Conservation (phyloP, 2,113 vertebrate species). For the Perca schrenkii region DNA sequence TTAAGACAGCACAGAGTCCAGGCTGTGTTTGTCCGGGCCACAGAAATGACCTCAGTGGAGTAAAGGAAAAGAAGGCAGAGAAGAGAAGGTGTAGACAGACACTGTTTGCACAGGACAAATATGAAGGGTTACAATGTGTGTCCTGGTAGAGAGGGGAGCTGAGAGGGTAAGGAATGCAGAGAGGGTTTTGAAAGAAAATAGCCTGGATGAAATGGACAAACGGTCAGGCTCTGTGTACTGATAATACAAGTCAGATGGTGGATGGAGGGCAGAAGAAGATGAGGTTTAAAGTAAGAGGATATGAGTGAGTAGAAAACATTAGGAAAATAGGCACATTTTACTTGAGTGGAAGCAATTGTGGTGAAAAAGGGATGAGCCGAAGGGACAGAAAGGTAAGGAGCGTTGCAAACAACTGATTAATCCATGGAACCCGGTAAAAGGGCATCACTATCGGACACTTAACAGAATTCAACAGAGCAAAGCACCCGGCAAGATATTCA, state of each 20-base stretch:
- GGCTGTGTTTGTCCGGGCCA: conserved; percentile 31
- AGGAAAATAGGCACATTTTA: background rate
- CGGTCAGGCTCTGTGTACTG: conserved; percentile 24
- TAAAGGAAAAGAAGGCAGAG: conserved; percentile 14
- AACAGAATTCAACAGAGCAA: background rate
- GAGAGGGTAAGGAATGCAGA: conserved; percentile 3
- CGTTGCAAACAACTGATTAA: conserved; percentile 22
- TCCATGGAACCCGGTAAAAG: conserved; percentile 5
- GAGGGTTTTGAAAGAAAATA: background rate
- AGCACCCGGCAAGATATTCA: conserved; percentile 10
- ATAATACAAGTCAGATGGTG: conserved; percentile 1
- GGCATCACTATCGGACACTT: background rate
- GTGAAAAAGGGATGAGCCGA: background rate
- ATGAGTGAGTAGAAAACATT: background rate
- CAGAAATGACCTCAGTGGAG: conserved; percentile 32
- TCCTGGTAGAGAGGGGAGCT: background rate
- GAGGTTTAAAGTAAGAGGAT: conserved; percentile 1
- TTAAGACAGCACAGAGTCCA: conserved; percentile 6
- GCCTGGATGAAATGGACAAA: conserved; percentile 18
- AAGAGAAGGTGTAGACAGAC: conserved; percentile 33
- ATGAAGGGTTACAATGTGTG: conserved; percentile 24
- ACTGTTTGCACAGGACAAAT: conserved; percentile 52
- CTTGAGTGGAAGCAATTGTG: background rate
- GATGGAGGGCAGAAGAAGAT: background rate
- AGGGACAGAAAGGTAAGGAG: background rate